These are phyloP conservation scores for Falco berigora DNA, from an alignment of 2,797 vertebrate species.

Conservation along the genomic window DNA sequence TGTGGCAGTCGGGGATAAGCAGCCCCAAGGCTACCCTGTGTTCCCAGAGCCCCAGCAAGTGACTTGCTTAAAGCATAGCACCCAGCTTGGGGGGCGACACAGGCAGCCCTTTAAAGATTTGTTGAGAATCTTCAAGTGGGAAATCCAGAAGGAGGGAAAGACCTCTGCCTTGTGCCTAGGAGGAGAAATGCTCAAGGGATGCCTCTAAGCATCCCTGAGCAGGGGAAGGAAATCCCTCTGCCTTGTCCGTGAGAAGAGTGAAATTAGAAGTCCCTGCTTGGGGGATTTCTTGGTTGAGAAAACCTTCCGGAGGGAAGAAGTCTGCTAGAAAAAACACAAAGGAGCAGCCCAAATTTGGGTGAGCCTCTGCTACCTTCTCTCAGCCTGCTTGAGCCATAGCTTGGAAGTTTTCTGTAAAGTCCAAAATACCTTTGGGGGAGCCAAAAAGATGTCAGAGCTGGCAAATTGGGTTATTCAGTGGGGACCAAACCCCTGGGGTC, in stretches of 20 bases:
- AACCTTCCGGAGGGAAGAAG: not conserved
- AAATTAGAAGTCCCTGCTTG: not conserved
- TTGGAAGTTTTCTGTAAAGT: not conserved
- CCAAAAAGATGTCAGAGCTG: conserved; percentile 27
- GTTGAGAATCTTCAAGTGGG: not conserved
- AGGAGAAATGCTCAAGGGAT: not conserved
- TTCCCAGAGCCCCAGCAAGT: not conserved
- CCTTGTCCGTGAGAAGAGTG: not conserved
- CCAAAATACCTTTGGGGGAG: not conserved
- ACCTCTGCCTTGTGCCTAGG: not conserved
- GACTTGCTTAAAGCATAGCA: not conserved
- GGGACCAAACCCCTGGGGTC: conserved; percentile 51
- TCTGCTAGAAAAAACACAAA: not conserved
- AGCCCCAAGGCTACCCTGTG: not conserved
- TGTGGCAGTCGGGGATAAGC: not conserved
- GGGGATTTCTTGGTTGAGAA: not conserved
- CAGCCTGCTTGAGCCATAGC: not conserved
- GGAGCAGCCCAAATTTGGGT: not conserved
- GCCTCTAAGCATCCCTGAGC: not conserved
- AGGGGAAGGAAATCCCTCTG: not conserved
- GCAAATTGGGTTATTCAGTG: conserved; percentile 40
- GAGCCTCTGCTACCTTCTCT: not conserved
- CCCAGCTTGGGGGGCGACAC: not conserved
- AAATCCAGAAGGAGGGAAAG: not conserved
- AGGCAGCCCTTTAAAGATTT: not conserved